Base-by-base conservation (phyloP, 2,888 invertebrate genomes). In the Heterodera filipjevi region DNA sequence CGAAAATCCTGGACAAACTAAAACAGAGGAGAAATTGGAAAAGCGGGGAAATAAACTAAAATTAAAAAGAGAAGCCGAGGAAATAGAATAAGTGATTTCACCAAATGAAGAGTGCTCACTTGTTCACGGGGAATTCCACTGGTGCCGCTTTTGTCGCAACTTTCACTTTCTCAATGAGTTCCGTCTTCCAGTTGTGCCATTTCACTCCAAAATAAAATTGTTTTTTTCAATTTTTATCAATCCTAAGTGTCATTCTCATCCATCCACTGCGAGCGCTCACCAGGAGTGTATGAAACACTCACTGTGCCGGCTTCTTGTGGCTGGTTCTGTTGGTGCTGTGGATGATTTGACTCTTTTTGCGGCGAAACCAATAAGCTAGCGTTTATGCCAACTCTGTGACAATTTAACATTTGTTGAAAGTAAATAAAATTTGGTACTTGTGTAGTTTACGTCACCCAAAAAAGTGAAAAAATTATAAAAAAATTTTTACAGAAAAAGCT, bases 161-260 rank as follows among this genome's bases (percentile, higher is more conserved):
- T 53, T 81, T 79, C 27, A 97, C 89, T 80, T 93, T 92, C 71
- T 93, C 92, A 78, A 98, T 93, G 22, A 98, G 91, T 78, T 92
- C 91, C 81, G 94, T 91, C 89, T 98, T 98, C 97, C 96, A 96
- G 87, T 92, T 91, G 85, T 94, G 92, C 33, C 98, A 92, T 87
- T 93, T 92, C 93, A 93, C 27, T 97, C 97, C 76, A 98, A 91
- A 12, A 93, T 92, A 90, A 97, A 95, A 5, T 94, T 95, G 86
- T n/a, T n/a, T n/a, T n/a, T n/a, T n/a, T n/a, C n/a, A n/a, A n/a
- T n/a, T n/a, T n/a, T n/a, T n/a, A n/a, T n/a, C n/a, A n/a, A n/a
- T n/a, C n/a, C n/a, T n/a, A n/a, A n/a, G n/a, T n/a, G n/a, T n/a
- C n/a, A n/a, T n/a, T n/a, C n/a, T n/a, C n/a, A n/a, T n/a, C n/a